Evolutionary conservation across 2,888 invertebrate genomes (phyloP), one percentile per base, ranked within the genome.

Genomic region (Catotricha subobsoleta): DNA sequence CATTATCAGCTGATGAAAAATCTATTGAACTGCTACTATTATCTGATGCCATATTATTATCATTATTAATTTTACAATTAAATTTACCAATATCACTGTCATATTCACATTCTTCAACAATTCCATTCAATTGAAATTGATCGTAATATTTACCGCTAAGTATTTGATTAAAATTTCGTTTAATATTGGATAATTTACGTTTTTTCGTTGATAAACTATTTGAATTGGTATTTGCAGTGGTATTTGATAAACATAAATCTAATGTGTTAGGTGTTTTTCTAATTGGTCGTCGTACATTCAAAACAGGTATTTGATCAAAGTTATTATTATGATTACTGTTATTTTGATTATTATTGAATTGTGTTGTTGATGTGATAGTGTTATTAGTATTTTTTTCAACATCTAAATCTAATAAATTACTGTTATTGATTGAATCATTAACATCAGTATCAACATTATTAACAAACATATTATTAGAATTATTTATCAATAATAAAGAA

Each of bases 11-110:
- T 13, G 31, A 27, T 12, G 19, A 13, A n/a, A 37, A 38, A 18
- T 42, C 29, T 8, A 38, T 29, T n/a, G 41, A 34, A 12, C 40
- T 34, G n/a, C 36, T 40, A 27, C 40, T 45, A 30, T 40, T 42
- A 12, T 46, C 42, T 10, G 44, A 44, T 16, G 30, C 36, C 19
- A 29, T 39, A 2, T 20, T 3, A 13, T 34, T 19, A 4, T 34
- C 34, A 13, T 6, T 15, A 29, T 43, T 41, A 8, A 42, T 27
- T 42, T 42, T 42, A 34, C 47, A 46, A 38, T 41, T 43, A 35
- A 45, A 47, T 44, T 44, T 47, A n/a, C 45, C 47, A 40, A 46
- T 43, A 36, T 47, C 47, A 31, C 44, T 45, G 19, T 47, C 45
- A 30, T 47, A 47, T 40, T 45, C 45, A 35, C 44, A 45, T 29